Evolutionary conservation across 2,797 vertebrate species (phyloP), one percentile per base, ranked within the genome.

Genomic region (Hipposideros larvatus): DNA sequence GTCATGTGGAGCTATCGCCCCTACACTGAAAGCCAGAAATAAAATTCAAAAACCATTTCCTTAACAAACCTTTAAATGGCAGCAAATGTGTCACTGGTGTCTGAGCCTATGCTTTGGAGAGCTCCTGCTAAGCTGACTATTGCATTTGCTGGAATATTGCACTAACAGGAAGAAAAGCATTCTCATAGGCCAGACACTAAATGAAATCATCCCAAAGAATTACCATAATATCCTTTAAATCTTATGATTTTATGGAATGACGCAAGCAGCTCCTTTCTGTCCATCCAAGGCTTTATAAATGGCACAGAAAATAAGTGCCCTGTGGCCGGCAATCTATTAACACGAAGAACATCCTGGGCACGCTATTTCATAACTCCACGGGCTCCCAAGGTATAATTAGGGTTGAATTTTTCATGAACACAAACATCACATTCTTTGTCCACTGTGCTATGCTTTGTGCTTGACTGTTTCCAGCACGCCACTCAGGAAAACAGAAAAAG

Each of bases 361-460:
- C 26, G 51, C 77, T 7, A 7, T 73, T 90, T 84, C 75, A 46
- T 82, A 63, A 78, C 84, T 91, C 89, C 55, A 16, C 88, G 82
- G 90, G 93, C 95, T 96, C 94, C 79, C 88, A 86, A 34, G 59
- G 93, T 41, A 28, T 94, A 87, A 97, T 94, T 87, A 94, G 94
- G 57, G 26, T 70, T 96, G 95, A 96, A 94, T 95, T 95, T 97
- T 97, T 98, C 92, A 97, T 96, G 95, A 96, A 26, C 82, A 55
- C 63, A 85, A 90, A 87, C 90, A 91, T 70, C 68, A 51, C 78
- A 90, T 80, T 71, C 96, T 96, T 97, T 95, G 92, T 96, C 86
- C 28, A 24, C 75, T 61, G 4, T 34, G 82, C 80, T 78, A 43
- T 46, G 85, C 87, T 95, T 91, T 94, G 91, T 94, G 79, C 80